A percentile compares a stretch with the other conserved stretches of the same genome.
These are phyloP conservation scores for Tiphia femorata DNA, from an alignment of 2,888 invertebrate species.

Conservation along the genomic window DNA sequence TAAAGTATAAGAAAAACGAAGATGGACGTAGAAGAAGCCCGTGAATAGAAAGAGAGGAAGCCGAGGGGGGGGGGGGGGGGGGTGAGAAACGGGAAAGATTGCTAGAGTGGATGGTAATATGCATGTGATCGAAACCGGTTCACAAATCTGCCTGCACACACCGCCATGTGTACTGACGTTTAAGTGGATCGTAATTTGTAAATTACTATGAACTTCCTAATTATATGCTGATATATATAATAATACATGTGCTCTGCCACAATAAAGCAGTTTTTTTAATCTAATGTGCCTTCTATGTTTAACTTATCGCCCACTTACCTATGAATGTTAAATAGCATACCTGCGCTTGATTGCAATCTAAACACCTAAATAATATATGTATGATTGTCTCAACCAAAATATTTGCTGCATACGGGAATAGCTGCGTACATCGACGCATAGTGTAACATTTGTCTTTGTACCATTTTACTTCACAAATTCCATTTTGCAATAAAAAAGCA, in stretches of 20 bases:
- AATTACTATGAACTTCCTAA: slow-evolving; percentile 65
- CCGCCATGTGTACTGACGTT: slow-evolving; percentile 57
- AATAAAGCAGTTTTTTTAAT: slow-evolving; percentile 68
- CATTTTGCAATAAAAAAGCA: too few relatives aligned
- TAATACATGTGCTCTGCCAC: slow-evolving; percentile 68
- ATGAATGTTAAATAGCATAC: too few relatives aligned
- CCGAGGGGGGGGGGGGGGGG: slow-evolving; percentile 23
- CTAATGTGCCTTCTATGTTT: slow-evolving; percentile 38
- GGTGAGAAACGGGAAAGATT: slow-evolving; percentile 13
- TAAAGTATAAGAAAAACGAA: too few relatives aligned
- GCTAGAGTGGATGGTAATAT: slow-evolving; percentile 13
- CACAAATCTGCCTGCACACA: slow-evolving; percentile 52
- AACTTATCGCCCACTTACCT: too few relatives aligned
- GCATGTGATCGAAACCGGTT: slow-evolving; percentile 43
- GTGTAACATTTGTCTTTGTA: too few relatives aligned
- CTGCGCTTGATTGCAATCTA: too few relatives aligned
- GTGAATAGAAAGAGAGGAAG: slow-evolving; percentile 22
- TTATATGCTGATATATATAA: slow-evolving; percentile 65
- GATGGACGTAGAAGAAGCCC: too few relatives aligned
- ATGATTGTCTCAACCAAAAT: too few relatives aligned
- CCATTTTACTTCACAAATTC: too few relatives aligned
- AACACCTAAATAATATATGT: too few relatives aligned
- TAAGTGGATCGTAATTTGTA: slow-evolving; percentile 64
- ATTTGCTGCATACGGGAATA: too few relatives aligned
- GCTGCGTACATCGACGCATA: too few relatives aligned